These are phyloP conservation scores for Drosophila hamatofila DNA, from an alignment of 2,888 invertebrate genomes.

Conservation along the genomic window DNA sequence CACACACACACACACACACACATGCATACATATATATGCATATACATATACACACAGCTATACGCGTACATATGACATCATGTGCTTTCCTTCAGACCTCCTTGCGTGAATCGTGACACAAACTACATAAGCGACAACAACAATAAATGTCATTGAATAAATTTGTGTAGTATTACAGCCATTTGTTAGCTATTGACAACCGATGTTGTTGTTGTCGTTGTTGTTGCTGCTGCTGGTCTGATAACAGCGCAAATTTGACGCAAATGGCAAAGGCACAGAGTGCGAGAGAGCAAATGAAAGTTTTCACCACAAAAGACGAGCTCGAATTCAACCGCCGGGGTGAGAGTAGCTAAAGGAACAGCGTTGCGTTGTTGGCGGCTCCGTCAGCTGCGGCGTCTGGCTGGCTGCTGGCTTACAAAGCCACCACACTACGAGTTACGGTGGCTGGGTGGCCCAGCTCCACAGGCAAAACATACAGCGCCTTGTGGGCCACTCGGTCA, in stretches of 20 bases:
- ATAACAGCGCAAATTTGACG: conserved; percentile 68
- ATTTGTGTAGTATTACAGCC: conserved; percentile 63
- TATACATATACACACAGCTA: background rate
- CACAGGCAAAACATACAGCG: conserved; percentile 62
- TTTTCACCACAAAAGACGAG: conserved; percentile 74
- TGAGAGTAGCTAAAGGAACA: conserved; percentile 48
- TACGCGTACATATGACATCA: conserved; percentile 55
- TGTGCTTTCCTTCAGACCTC: conserved; percentile 48
- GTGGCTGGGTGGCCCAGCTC: conserved; percentile 25
- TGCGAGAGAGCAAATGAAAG: conserved; percentile 56
- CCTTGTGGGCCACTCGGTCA: conserved; percentile 78
- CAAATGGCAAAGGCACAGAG: conserved; percentile 40
- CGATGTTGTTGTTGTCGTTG: conserved; percentile 20
- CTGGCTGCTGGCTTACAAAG: conserved; percentile 51
- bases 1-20: conserved; percentile 9
- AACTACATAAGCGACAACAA: conserved; percentile 58
- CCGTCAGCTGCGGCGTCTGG: conserved; percentile 64
- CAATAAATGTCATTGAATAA: conserved; percentile 71
- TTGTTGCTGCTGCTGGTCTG: conserved; percentile 52
- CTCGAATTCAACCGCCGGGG: conserved; percentile 45
- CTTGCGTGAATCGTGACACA: conserved; percentile 59
- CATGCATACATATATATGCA: background rate
- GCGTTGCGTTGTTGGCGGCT: conserved; percentile 12
- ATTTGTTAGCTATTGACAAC: conserved; percentile 62
- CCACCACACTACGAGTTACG: conserved; percentile 42